These are phyloP conservation scores for Porites divaricata DNA, from an alignment of 92 coral and sea anemone genomes.

Conservation along the genomic window DNA sequence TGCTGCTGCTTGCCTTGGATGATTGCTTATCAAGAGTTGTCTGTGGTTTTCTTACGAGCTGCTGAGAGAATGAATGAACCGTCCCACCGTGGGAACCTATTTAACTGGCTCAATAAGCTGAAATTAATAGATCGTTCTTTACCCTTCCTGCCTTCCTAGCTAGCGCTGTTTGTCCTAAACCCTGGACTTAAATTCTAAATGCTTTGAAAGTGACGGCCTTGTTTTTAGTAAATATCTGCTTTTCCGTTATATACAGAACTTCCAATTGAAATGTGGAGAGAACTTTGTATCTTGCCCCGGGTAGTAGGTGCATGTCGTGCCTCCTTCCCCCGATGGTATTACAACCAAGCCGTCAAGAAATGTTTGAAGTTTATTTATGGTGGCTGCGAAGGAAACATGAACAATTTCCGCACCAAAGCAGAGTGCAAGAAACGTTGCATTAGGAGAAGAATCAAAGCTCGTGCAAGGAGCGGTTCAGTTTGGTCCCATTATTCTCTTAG, in stretches of 20 bases:
- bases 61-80: no score
- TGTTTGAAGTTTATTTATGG: slow-evolving; percentile 83
- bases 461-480: slow-evolving; percentile 20
- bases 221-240: slow-evolving; percentile 28
- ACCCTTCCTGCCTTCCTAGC: neutral
- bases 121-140: neutral
- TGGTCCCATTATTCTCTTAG: slow-evolving; percentile 13
- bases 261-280: slow-evolving; percentile 29
- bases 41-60: no score
- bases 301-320: slow-evolving; percentile 76
- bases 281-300: slow-evolving; percentile 56
- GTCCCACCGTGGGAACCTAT: no score
- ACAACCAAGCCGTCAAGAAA: slow-evolving; percentile 64
- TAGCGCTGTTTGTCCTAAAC: neutral
- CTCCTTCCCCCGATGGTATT: slow-evolving; percentile 86
- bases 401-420: slow-evolving; percentile 81
- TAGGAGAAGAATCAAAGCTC: slow-evolving; percentile 60
- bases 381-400: slow-evolving; percentile 89
- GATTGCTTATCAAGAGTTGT: no score
- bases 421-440: slow-evolving; percentile 80
- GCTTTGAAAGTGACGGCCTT: neutral
- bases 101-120: no score
- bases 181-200: neutral
- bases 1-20: no score
- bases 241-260: slow-evolving; percentile 33